Evolutionary conservation across 2,888 invertebrate genomes (phyloP).

Genomic region (Dermolepida albohirtum): DNA sequence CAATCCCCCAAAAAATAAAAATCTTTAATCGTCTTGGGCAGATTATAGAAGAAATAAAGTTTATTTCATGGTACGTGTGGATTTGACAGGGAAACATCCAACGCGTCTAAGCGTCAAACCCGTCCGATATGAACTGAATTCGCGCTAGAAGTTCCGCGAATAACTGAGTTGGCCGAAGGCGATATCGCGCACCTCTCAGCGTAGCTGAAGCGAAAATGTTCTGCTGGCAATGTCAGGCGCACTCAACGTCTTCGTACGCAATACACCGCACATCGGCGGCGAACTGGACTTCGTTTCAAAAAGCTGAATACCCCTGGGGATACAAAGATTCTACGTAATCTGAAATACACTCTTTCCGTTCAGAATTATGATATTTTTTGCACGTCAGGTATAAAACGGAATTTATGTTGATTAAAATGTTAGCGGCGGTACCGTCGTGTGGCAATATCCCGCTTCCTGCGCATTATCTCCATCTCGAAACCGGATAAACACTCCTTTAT

Average conservation of each 20-base stretch:
- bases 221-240: background rate
- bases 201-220: background rate
- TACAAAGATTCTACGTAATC: background rate
- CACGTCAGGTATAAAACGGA: conserved; percentile 53
- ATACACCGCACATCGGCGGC: background rate
- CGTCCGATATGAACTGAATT: conserved; percentile 22
- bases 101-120: conserved; percentile 3
- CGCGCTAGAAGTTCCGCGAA: conserved; percentile 13
- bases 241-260: conserved; percentile 1
- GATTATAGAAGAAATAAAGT: too few relatives aligned
- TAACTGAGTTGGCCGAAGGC: background rate
- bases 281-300: too few relatives aligned
- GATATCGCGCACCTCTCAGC: conserved; percentile 20
- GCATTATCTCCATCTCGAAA: conserved; percentile 21
- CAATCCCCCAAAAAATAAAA: too few relatives aligned
- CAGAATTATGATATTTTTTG: conserved; percentile 54
- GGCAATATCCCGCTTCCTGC: conserved; percentile 3
- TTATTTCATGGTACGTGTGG: background rate
- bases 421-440: conserved; percentile 19
- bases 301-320: too few relatives aligned
- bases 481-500: conserved; percentile 27
- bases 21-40: too few relatives aligned
- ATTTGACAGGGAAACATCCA: background rate
- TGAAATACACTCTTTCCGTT: conserved; percentile 23
- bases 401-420: conserved; percentile 62